Conservation (phyloP, 64 coral and sea anemone species). For the Hydrozoanthus tunicans region DNA sequence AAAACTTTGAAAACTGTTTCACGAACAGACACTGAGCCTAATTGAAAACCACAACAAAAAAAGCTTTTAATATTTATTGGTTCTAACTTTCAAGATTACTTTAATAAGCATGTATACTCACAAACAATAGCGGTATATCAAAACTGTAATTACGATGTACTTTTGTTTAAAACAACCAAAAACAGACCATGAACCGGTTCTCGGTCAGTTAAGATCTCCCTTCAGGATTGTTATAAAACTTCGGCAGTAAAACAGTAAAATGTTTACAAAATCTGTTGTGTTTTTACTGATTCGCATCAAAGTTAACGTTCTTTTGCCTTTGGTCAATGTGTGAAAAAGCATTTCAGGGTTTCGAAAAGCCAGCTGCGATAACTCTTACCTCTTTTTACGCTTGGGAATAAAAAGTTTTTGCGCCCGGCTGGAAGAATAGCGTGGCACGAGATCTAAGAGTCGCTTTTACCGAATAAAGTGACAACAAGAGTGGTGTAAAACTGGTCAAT, state of each 20-base stretch:
- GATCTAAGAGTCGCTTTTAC: neutral
- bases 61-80: neutral
- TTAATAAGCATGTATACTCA: constrained; percentile 37
- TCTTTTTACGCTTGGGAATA: constrained; percentile 17
- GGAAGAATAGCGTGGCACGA: constrained; percentile 24
- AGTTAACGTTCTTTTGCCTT: neutral
- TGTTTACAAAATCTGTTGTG: too few relatives aligned
- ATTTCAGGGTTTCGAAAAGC: neutral
- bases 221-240: too few relatives aligned
- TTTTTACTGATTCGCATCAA: too few relatives aligned
- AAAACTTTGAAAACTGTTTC: neutral
- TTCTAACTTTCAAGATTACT: constrained; percentile 16
- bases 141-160: constrained; percentile 12
- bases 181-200: neutral
- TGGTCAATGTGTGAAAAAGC: neutral
- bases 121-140: constrained; percentile 22
- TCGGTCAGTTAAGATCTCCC: too few relatives aligned
- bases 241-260: too few relatives aligned
- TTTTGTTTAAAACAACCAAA: constrained; percentile 17
- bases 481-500: neutral
- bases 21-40: neutral
- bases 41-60: neutral
- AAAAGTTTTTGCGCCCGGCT: neutral
- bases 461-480: neutral
- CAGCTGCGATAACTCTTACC: neutral